Conservation (phyloP, 1,140 invertebrate genomes). For the Pseudomyrmex flavicornis region DNA sequence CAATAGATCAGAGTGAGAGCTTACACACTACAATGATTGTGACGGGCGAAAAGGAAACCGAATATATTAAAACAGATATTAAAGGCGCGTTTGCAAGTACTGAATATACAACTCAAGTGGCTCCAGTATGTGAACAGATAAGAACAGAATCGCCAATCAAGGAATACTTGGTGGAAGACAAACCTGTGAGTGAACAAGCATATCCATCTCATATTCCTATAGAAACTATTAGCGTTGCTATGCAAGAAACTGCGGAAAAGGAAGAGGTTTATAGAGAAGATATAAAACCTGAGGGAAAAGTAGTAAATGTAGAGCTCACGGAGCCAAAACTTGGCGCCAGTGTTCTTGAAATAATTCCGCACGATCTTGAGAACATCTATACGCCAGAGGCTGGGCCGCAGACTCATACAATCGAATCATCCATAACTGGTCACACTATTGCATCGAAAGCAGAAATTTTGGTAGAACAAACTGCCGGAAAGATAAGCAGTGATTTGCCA, state of each 20-base stretch:
- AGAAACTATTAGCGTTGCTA: constrained; percentile 85
- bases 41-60: constrained; percentile 82
- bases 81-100: constrained; percentile 82
- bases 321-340: constrained; percentile 83
- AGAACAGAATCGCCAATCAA: constrained; percentile 84
- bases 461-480: constrained; percentile 82
- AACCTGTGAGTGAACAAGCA: constrained; percentile 81
- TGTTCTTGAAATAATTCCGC: constrained; percentile 85
- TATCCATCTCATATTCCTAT: constrained; percentile 82
- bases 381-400: constrained; percentile 76
- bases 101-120: constrained; percentile 84
- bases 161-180: constrained; percentile 80
- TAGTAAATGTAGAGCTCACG: constrained; percentile 84
- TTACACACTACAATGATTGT: constrained; percentile 85
- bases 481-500: constrained; percentile 80
- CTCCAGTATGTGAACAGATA: constrained; percentile 85
- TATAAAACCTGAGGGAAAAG: constrained; percentile 83
- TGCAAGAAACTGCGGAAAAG: constrained; percentile 86
- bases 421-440: constrained; percentile 84
- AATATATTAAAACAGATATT: constrained; percentile 76
- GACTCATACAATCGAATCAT: constrained; percentile 80
- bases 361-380: constrained; percentile 86
- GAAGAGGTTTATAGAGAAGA: constrained; percentile 84
- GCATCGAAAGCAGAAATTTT: constrained; percentile 85
- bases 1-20: constrained; percentile 85